Base-by-base conservation (phyloP, 1,140 invertebrate species). In the Drosophila ohnishii region DNA sequence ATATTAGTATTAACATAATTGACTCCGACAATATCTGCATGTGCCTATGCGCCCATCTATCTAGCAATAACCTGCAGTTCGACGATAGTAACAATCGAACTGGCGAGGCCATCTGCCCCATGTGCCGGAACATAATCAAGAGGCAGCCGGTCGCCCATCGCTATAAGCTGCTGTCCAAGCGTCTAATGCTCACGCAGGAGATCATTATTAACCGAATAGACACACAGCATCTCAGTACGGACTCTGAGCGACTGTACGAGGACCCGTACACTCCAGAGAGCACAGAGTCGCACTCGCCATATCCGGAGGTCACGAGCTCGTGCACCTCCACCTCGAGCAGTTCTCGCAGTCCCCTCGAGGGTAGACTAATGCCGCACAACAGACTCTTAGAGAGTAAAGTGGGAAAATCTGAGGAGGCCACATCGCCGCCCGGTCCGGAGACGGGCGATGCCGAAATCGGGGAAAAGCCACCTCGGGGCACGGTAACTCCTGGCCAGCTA, bases 261-360 rank as follows among this genome's bases (percentile, higher is more conserved):
- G 95, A 95, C 90, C 95, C 95, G 1, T 96, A 96, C 73, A 96
- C 95, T 0, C 95, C 95, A 14, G 95, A 96, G 78, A 96, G 95
- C 92, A 93, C 94, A 75, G 95, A 96, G 75, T 96, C 95, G 61
- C 95, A 94, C 73, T 95, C 95, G 53, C 95, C 95, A 10, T 94
- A 94, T 72, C 93, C 93, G 22, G 92, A 94, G 45, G 16, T 78
- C 10, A 76, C 59, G 3, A 80, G 69, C 51, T 72, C 64, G 35
- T 69, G 44, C 16, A 80, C 73, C 45, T 74, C 62, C 45, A 75
- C 74, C 37, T 86, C 75, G 39, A 87, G 51, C 47, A 78, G 69
- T 59, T 71, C 72, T 56, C 72, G 60, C 40, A 79, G 75, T 85
- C 69, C 71, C 2, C 22, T 67, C 14, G 73, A 75, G 8, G 55